These are phyloP conservation scores for Hyposoter dolosus DNA, from an alignment of 2,888 invertebrate species.

Conservation along the genomic window DNA sequence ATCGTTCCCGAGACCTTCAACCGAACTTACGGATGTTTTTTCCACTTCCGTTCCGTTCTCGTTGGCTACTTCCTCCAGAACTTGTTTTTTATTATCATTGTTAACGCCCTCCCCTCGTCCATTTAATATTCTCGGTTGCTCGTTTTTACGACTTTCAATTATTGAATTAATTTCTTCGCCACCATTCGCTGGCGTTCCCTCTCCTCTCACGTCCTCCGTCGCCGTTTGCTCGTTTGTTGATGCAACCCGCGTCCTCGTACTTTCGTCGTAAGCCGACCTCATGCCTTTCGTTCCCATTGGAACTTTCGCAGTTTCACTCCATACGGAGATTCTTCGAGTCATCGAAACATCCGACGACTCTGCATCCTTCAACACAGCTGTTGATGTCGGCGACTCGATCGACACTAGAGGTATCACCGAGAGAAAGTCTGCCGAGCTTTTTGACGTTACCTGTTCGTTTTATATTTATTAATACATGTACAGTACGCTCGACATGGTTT, in stretches of 20 bases:
- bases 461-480: too few species aligned
- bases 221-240: conserved; percentile 8
- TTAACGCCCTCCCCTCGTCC: background rate
- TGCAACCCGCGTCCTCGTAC: conserved; percentile 2
- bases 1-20: background rate
- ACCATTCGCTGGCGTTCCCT: too few species aligned
- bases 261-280: background rate
- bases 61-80: background rate
- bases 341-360: conserved; percentile 12
- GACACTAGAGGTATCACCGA: conserved; percentile 50
- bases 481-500: too few species aligned
- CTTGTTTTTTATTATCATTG: background rate
- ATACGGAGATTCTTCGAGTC: conserved; percentile 9
- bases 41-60: background rate
- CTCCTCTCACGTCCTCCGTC: background rate
- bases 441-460: conserved; percentile 17
- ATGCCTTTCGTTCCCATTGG: background rate
- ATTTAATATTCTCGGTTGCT: background rate
- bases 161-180: background rate
- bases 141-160: conserved; percentile 10
- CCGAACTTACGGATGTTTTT: background rate
- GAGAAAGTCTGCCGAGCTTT: conserved; percentile 28
- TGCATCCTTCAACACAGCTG: background rate
- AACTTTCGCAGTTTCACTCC: conserved; percentile 24
- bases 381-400: background rate